phyloP scores from a whole-genome alignment of 2,888 invertebrate species.

The Nineta flava region DNA sequence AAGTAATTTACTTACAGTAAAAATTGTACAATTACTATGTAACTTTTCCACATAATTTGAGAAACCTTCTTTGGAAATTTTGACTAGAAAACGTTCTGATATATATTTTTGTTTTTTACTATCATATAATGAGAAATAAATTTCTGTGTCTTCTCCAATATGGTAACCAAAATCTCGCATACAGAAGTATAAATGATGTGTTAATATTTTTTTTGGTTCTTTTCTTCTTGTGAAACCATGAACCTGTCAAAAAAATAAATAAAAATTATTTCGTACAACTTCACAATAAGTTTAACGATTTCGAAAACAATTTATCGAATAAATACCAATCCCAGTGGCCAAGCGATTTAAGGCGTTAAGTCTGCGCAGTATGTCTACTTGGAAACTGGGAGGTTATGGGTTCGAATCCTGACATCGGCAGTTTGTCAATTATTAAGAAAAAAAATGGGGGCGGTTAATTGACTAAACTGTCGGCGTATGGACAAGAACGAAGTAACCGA shows the following conservation, averaged over 20 bases:
- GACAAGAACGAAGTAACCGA: too few species aligned
- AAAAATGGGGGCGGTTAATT: too few species aligned
- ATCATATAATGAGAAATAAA: conserved; percentile 77
- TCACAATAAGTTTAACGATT: too few species aligned
- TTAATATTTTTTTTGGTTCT: conserved; percentile 40
- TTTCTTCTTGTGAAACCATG: conserved; percentile 23
- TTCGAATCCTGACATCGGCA: too few species aligned
- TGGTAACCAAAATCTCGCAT: conserved; percentile 80
- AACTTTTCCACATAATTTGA: conserved; percentile 77
- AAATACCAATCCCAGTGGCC: too few species aligned
- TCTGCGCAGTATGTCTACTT: too few species aligned
- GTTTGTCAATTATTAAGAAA: too few species aligned
- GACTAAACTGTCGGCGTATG: too few species aligned
- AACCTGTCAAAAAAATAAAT: not conserved
- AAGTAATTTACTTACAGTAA: conserved; percentile 38
- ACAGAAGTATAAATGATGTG: conserved; percentile 72
- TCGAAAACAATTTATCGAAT: too few species aligned
- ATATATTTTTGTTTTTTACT: conserved; percentile 59
- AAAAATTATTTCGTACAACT: too few species aligned
- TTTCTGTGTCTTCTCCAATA: conserved; percentile 77
- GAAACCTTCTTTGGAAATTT: conserved; percentile 78
- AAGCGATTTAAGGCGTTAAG: too few species aligned
- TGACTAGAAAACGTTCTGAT: conserved; percentile 78
- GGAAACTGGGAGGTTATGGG: too few species aligned
- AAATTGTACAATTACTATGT: conserved; percentile 77